These are phyloP conservation scores for Clarias magur DNA, from an alignment of 2,113 vertebrate genomes.

Conservation along the genomic window DNA sequence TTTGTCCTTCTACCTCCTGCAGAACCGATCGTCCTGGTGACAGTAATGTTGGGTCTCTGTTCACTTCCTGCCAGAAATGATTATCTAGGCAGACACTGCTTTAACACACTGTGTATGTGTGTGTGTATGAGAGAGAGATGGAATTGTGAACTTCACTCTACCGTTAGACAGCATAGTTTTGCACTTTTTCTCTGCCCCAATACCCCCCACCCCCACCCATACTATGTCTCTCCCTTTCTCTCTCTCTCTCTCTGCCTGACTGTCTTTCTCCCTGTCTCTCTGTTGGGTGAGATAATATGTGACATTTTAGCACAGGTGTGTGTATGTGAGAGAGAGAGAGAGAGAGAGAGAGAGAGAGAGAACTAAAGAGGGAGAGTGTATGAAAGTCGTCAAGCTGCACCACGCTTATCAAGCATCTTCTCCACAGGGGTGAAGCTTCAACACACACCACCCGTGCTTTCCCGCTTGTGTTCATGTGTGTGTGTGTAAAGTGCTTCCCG, in stretches of 20 bases:
- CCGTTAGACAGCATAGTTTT: slow-evolving; percentile 7
- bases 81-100: slow-evolving; percentile 15
- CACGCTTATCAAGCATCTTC: slow-evolving; percentile 13
- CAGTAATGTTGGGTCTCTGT: slow-evolving; percentile 32
- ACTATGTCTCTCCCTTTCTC: not conserved
- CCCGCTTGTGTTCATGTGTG: not conserved
- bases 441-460: slow-evolving; percentile 3
- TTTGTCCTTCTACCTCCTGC: slow-evolving; percentile 31
- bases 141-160: slow-evolving; percentile 21
- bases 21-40: slow-evolving; percentile 41
- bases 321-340: no score
- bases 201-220: not conserved
- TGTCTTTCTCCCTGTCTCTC: slow-evolving; percentile 22
- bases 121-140: slow-evolving; percentile 5
- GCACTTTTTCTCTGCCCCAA: not conserved
- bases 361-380: slow-evolving; percentile 8
- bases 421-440: slow-evolving; percentile 27
- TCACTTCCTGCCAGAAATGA: slow-evolving; percentile 36
- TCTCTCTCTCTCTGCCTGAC: not conserved
- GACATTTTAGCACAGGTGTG: slow-evolving; percentile 39
- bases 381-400: slow-evolving; percentile 40
- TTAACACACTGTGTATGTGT: slow-evolving; percentile 8
- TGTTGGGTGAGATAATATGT: slow-evolving; percentile 46
- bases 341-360: not conserved
- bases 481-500: slow-evolving; percentile 1